Evolutionary conservation across 2,113 vertebrate genomes (phyloP).

Genomic region (Cynoglossus semilaevis): DNA sequence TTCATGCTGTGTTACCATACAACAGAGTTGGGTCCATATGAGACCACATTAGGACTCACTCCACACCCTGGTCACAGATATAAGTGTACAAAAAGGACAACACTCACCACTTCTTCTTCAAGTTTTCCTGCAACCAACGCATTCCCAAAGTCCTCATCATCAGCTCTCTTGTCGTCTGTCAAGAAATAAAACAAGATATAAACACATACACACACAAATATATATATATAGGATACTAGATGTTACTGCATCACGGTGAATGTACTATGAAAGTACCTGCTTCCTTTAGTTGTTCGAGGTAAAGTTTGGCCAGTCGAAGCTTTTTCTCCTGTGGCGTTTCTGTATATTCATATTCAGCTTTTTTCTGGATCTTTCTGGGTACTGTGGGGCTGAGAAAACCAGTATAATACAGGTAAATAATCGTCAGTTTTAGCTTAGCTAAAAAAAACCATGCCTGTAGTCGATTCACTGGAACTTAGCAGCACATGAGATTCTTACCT

Average conservation of each 20-base stretch:
- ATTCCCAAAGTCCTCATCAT: conserved; percentile 75
- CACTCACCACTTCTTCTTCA: conserved; percentile 89
- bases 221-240: not conserved
- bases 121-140: conserved; percentile 85
- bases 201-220: not conserved
- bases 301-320: conserved; percentile 87
- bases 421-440: not conserved
- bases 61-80: not conserved
- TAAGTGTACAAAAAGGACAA: not conserved
- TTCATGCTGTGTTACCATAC: too few relatives aligned
- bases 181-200: conserved; percentile 3
- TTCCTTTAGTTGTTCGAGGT: conserved; percentile 84
- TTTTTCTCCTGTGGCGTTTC: conserved; percentile 96
- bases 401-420: not conserved
- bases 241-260: accelerated
- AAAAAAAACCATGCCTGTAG: not conserved
- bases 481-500: conserved; percentile 58
- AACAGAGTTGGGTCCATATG: too few relatives aligned
- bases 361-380: conserved; percentile 53
- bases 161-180: conserved; percentile 84
- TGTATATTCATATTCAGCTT: conserved; percentile 77
- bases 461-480: not conserved
- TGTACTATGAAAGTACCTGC: conserved; percentile 73
- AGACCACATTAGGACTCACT: not conserved
- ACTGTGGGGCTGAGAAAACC: conserved; percentile 44